phyloP scores from a whole-genome alignment of 2,797 vertebrate genomes.

The Ibycter americanus region DNA sequence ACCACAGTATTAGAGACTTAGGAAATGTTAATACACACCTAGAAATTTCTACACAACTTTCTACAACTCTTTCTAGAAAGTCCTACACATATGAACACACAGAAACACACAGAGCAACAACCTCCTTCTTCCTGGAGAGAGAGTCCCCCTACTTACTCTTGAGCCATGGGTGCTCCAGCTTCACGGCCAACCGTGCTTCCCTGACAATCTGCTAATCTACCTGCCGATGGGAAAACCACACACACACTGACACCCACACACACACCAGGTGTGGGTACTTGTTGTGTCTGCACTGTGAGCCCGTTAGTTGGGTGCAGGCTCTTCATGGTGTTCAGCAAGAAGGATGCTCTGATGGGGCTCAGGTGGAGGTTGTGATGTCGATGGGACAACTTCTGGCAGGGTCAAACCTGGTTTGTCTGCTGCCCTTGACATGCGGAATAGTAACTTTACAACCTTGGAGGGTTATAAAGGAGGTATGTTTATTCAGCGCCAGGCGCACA shows the following conservation, averaged over 20 bases:
- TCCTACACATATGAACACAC: background rate
- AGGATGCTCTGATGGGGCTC: background rate
- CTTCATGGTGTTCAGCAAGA: background rate
- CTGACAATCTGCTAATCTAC: background rate
- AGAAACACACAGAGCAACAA: background rate
- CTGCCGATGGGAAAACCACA: background rate
- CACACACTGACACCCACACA: background rate
- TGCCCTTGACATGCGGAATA: too few species aligned
- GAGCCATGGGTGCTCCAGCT: background rate
- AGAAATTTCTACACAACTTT: background rate
- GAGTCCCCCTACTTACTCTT: background rate
- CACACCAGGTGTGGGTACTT: background rate
- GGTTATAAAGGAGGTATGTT: too few species aligned
- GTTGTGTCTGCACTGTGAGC: background rate
- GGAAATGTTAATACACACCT: background rate
- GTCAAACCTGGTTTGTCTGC: accelerated
- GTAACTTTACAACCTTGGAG: too few species aligned
- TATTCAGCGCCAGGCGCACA: too few species aligned
- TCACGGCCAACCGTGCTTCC: accelerated
- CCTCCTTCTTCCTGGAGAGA: background rate
- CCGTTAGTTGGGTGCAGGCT: background rate
- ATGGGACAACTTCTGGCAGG: background rate
- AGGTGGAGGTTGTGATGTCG: background rate
- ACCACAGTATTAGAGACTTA: background rate
- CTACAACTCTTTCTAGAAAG: background rate